Percentiles rank a stretch among this genome's conserved stretches.
Conservation (phyloP, 2,797 vertebrate genomes). For the Sebastes matsubarae region DNA sequence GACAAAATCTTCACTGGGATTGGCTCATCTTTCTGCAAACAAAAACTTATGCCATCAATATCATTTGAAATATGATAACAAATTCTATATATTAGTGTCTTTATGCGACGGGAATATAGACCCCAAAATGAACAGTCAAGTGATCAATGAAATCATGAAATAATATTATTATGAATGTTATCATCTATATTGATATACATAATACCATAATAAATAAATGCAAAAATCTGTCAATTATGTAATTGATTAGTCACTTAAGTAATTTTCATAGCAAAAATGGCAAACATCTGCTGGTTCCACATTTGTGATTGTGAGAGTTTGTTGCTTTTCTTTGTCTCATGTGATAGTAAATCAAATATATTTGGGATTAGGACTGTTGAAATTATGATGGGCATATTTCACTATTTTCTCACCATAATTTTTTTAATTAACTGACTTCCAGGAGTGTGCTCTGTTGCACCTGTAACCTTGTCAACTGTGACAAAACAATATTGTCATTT, state of each 20-base stretch:
- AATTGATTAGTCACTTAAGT: not conserved
- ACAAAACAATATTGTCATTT: not conserved
- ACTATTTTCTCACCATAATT: not conserved
- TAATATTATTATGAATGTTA: not conserved
- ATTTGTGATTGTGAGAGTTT: not conserved
- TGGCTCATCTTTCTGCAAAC: no score
- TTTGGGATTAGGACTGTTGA: no score
- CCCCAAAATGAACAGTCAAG: not conserved
- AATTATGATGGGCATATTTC: not conserved
- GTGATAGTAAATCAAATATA: not conserved
- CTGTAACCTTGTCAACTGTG: not conserved
- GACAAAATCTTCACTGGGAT: no score
- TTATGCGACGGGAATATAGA: not conserved
- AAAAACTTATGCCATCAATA: no score
- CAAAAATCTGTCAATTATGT: not conserved
- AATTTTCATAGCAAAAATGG: not conserved
- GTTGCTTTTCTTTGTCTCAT: not conserved
- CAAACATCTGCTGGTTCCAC: not conserved
- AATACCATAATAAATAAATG: not conserved
- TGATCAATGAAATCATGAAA: not conserved
- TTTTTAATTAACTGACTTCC: not conserved
- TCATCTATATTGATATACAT: not conserved
- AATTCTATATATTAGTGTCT: no score
- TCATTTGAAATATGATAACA: no score
- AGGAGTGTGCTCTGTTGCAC: not conserved